Evolutionary conservation across 35 echinoderm and acorn worm genomes (phyloP), one percentile per base, ranked within the genome.

Genomic region (Patiria miniata): DNA sequence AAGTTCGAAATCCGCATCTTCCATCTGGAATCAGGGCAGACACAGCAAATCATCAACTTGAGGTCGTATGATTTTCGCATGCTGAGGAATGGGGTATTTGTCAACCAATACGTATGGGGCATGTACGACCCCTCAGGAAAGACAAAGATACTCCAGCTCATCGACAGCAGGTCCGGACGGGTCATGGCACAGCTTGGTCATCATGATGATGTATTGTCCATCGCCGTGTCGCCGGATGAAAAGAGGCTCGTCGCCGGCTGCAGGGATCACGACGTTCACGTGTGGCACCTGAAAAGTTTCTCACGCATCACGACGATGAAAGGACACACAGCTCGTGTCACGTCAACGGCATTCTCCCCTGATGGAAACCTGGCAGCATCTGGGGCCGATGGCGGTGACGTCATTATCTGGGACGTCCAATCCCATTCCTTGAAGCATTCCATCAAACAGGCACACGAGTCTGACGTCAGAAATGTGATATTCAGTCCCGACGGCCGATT

Each of bases 51-150:
- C 52, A 84, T 84, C 82, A 7, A 39, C 7, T 36, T 61, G 34
- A 58, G 37, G 17, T 84, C 82, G 2, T 57, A n/a, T 60, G 14
- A 7, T 60, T 19, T 84, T 14, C 51, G 32, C 53, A 84, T 84
- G 82, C 82, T 84, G 12, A 21, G 51, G 22, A 29, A 4, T 26
- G 82, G 82, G 7, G 37, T 38, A 14, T 84, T 84, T 52, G 29
- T 84, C 10, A 84, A 84, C 38, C 82, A 84, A 38, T 84, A 58
- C 38, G 19, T 17, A 34, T 32, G 2, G 3, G 21, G 36, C 19
- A 84, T 84, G 82, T 84, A 59, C 16, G 82, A 84, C 54, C 30
- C 5, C 21, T 59, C 82, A 7, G 82, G 82, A 18, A 58, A 84
- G 34, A 84, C 21, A 7, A 84, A 37, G 57, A 60, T 84, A 21